Percentiles rank a stretch among this genome's conserved stretches.
These are phyloP conservation scores for Melanogrammus aeglefinus DNA, from an alignment of 2,797 vertebrate species.

Conservation along the genomic window DNA sequence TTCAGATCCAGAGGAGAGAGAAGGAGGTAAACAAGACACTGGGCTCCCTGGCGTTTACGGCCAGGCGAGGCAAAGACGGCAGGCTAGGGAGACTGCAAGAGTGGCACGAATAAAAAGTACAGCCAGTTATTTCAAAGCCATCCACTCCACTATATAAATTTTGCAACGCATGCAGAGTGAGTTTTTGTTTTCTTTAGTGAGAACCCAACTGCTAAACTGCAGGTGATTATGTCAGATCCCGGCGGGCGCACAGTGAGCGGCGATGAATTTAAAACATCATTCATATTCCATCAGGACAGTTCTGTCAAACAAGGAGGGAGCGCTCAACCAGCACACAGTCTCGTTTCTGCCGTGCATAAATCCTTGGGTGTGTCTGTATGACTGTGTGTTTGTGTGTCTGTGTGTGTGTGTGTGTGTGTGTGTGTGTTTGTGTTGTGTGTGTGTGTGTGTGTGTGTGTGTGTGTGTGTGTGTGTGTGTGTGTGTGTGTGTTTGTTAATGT, in stretches of 20 bases:
- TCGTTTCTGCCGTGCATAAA: conserved; percentile 1
- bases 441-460: not conserved
- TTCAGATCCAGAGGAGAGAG: conserved; percentile 31
- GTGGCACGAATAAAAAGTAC: conserved; percentile 29
- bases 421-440: not conserved
- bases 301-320: conserved; percentile 7
- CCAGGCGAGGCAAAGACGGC: conserved; percentile 30
- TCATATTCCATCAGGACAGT: conserved; percentile 28
- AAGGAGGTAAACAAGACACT: conserved; percentile 47
- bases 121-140: not conserved
- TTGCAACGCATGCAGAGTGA: not conserved
- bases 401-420: conserved; percentile 16
- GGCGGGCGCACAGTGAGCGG: conserved; percentile 10
- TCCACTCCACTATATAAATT: not conserved
- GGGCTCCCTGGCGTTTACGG: conserved; percentile 45
- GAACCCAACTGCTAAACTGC: not conserved
- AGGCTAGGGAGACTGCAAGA: conserved; percentile 16
- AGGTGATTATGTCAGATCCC: conserved; percentile 26
- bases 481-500: not conserved
- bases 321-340: not conserved
- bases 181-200: conserved; percentile 6
- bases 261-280: conserved; percentile 33
- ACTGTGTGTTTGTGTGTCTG: not conserved
- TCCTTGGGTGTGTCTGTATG: not conserved
- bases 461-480: not conserved